Evolutionary conservation across 2,888 invertebrate species (phyloP), one percentile per base, ranked within the genome.

Genomic region (Drosophila anomalata): DNA sequence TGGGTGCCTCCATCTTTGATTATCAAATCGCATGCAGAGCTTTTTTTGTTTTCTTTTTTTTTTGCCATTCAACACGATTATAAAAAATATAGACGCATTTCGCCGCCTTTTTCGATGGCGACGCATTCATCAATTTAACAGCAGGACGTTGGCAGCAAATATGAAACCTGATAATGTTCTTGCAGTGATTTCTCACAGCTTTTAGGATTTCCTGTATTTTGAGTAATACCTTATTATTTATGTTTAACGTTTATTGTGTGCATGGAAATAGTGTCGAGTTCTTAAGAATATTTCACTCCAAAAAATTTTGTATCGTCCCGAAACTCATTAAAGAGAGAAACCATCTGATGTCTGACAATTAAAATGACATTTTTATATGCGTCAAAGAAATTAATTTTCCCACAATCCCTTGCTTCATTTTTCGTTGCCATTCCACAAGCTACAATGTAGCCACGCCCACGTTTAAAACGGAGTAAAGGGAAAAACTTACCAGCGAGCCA

Each of bases 51-150:
- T 14, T 14, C 14, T 36, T 6, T 12, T n/a, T n/a, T 33, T 75
- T 68, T 56, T 51, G 46, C 41, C 58, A 42, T 22, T 52, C n/a
- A 24, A 57, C 59, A 65, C 75, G 72, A 66, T 77, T 79, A 61
- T 72, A 61, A 55, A 75, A 68, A 66, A 50, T 39, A 52, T 55
- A 52, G 67, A 73, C 56, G 57, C 65, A 54, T 68, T 51, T 58
- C 42, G 9, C 29, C 55, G 14, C 41, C 67, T 44, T 47, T 65
- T 48, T 55, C 46, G 54, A 54, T 68, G 63, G 54, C 63, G 66
- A 68, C 63, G 58, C 76, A 83, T 83, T 86, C 87, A 88, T 83
- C 80, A 83, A 86, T 76, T 62, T 76, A 79, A 79, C 83, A 83
- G 80, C 78, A 79, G 78, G 80, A 77, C 70, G 67, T 55, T 65